Conservation (phyloP, 2,888 invertebrate genomes). For the Sympetrum striolatum region DNA sequence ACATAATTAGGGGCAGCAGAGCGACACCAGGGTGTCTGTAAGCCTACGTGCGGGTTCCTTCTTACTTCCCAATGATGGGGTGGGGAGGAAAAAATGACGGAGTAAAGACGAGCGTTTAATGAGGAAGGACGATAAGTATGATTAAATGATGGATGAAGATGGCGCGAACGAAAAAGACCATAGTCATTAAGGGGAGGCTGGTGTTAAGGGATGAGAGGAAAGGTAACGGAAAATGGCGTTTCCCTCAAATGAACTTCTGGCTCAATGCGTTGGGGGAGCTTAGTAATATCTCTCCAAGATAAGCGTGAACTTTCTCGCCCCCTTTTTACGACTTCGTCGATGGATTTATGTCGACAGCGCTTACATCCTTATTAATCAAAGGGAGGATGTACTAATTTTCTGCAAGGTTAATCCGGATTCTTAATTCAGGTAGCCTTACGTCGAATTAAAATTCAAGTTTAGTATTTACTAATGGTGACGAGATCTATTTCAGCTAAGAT, state of each 20-base stretch:
- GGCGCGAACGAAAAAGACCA: not conserved
- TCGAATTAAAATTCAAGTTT: no score
- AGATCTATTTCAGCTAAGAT: no score
- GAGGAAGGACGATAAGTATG: slow-evolving; percentile 4
- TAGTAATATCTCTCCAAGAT: not conserved
- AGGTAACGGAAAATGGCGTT: not conserved
- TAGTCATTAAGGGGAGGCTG: not conserved
- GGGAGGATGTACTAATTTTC: not conserved
- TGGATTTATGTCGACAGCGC: not conserved
- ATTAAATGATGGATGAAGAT: slow-evolving; percentile 9
- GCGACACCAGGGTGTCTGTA: no score
- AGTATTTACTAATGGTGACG: no score
- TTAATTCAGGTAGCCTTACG: not conserved
- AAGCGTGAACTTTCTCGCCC: not conserved
- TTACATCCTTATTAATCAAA: not conserved
- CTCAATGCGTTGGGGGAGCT: not conserved
- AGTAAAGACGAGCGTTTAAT: not conserved
- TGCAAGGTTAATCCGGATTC: not conserved
- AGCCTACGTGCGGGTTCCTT: no score
- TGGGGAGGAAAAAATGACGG: not conserved
- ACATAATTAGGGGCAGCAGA: no score
- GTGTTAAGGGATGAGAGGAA: not conserved
- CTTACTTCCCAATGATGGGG: no score
- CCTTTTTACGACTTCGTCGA: not conserved
- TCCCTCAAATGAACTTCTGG: not conserved